These are phyloP conservation scores for Spilosoma lubricipeda DNA, from an alignment of 2,888 invertebrate genomes.

Conservation along the genomic window DNA sequence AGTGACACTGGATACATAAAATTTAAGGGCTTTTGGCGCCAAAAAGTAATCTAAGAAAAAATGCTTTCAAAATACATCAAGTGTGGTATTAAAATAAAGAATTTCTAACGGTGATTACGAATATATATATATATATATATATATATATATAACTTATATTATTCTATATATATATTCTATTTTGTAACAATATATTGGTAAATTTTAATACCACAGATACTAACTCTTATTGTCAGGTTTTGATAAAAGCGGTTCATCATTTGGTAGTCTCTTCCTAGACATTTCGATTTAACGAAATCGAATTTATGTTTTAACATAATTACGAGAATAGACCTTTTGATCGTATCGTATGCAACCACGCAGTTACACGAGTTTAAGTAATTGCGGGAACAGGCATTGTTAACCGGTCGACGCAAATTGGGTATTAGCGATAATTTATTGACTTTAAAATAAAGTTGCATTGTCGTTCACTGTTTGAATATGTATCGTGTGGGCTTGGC, in stretches of 20 bases:
- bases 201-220: no score
- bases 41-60: no score
- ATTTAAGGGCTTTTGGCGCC: no score
- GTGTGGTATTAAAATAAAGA: no score
- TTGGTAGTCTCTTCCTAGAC: neutral
- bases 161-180: no score
- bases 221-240: neutral
- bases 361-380: conserved; percentile 85
- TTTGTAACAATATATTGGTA: neutral
- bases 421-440: conserved; percentile 86
- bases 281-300: neutral
- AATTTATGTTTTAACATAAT: conserved; percentile 4
- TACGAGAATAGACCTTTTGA: conserved; percentile 47
- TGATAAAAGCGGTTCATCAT: neutral
- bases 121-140: no score
- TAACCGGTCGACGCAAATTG: conserved; percentile 84
- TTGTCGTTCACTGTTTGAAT: conserved; percentile 82
- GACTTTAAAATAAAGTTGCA: conserved; percentile 82
- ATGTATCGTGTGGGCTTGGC: conserved; percentile 79
- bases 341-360: conserved; percentile 78
- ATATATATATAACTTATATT: no score
- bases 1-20: no score
- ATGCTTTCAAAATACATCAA: no score
- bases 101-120: no score
- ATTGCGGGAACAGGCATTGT: conserved; percentile 86